Conservation (phyloP, 2,113 vertebrate genomes). For the Varanus salvator region DNA sequence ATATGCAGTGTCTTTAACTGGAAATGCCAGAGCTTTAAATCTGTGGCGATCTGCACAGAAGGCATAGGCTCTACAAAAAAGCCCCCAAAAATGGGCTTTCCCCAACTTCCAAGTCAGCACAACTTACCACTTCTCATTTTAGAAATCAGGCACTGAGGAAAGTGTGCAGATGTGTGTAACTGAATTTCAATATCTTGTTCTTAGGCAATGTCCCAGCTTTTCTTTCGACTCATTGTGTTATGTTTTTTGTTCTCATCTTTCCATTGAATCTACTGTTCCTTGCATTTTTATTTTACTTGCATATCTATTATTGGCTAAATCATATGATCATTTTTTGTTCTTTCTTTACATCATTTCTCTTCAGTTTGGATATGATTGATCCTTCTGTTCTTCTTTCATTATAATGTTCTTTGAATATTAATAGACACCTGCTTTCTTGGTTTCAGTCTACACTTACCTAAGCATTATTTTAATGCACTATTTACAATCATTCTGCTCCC, state of each 20-base stretch:
- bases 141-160: neutral
- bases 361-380: neutral
- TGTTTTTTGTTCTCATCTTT: too few relatives aligned
- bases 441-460: neutral
- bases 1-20: neutral
- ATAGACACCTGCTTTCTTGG: neutral
- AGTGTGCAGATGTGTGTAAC: neutral
- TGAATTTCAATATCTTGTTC: too few relatives aligned
- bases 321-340: neutral
- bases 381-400: neutral
- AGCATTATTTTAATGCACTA: neutral
- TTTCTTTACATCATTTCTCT: neutral
- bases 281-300: too few relatives aligned
- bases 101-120: neutral
- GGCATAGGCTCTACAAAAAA: neutral
- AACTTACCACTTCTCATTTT: neutral
- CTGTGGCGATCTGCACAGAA: neutral
- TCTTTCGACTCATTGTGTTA: too few relatives aligned
- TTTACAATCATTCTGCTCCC: neutral
- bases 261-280: too few relatives aligned
- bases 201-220: too few relatives aligned
- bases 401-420: neutral
- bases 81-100: neutral
- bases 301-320: too few relatives aligned
- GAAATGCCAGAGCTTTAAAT: neutral